Percentiles rank a stretch among this genome's conserved stretches.
These are phyloP conservation scores for Apodemus agrarius DNA, from an alignment of 2,797 vertebrate species.

Conservation along the genomic window DNA sequence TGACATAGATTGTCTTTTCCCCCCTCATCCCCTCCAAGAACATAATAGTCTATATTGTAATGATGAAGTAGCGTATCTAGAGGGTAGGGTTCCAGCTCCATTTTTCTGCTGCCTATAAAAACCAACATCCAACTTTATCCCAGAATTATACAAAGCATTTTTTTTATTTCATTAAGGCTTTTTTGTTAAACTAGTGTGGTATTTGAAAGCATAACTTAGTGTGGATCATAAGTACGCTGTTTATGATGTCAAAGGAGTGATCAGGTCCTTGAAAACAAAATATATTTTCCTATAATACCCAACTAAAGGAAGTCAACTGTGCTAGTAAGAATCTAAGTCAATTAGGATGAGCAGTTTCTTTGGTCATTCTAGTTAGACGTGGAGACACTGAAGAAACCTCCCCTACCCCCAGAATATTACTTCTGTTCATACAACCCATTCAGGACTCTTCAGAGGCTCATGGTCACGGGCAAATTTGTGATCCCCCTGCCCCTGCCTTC, in stretches of 20 bases:
- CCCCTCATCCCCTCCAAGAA: neutral
- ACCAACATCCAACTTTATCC: neutral
- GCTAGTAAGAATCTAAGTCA: neutral
- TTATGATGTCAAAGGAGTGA: neutral
- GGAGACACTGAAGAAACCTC: slow-evolving; percentile 10
- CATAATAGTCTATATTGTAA: neutral
- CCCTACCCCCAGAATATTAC: neutral
- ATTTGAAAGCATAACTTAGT: neutral
- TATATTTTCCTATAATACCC: neutral
- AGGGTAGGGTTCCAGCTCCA: neutral
- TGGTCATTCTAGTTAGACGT: slow-evolving; percentile 32
- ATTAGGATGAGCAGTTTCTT: slow-evolving; percentile 14
- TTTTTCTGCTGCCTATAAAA: neutral
- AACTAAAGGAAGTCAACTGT: neutral
- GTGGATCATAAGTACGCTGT: neutral
- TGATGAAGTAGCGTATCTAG: neutral
- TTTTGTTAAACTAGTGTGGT: neutral
- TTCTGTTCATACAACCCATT: slow-evolving; percentile 60
- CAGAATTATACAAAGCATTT: neutral
- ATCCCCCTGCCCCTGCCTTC: slow-evolving; percentile 43
- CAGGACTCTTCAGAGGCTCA: slow-evolving; percentile 44
- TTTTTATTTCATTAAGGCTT: neutral
- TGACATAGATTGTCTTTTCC: neutral
- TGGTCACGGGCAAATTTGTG: slow-evolving; percentile 61
- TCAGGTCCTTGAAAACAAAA: neutral